These are phyloP conservation scores for Drosophila bifasciata DNA, from an alignment of 1,140 invertebrate genomes.

Conservation along the genomic window DNA sequence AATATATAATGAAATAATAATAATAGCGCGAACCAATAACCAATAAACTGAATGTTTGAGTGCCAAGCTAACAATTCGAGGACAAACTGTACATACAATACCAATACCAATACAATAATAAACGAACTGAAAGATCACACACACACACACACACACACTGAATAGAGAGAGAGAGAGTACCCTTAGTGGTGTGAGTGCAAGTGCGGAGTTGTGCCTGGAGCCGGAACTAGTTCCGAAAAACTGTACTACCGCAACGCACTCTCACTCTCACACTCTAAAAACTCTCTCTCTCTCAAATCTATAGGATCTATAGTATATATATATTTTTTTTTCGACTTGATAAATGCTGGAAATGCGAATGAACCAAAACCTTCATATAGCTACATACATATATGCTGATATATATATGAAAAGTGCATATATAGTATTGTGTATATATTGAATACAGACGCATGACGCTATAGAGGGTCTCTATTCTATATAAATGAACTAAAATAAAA, in stretches of 20 bases:
- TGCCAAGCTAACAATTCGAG: constrained; percentile 82
- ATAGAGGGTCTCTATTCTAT: too few relatives aligned
- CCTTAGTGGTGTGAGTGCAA: too few relatives aligned
- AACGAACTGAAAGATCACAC: constrained; percentile 8
- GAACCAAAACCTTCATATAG: too few relatives aligned
- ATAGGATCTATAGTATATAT: too few relatives aligned
- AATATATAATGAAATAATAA: constrained; percentile 33
- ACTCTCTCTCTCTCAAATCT: too few relatives aligned
- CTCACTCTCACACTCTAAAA: too few relatives aligned
- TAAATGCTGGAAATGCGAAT: background rate
- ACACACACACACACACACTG: background rate
- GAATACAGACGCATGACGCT: too few relatives aligned
- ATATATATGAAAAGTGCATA: too few relatives aligned
- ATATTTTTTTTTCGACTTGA: constrained; percentile 7
- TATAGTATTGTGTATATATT: too few relatives aligned
- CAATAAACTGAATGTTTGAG: constrained; percentile 74
- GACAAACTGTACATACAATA: constrained; percentile 64
- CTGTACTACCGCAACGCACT: background rate
- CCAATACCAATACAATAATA: constrained; percentile 27
- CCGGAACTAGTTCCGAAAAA: constrained; percentile 3
- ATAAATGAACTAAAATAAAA: too few relatives aligned
- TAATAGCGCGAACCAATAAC: constrained; percentile 23
- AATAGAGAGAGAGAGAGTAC: background rate
- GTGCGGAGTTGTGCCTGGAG: background rate
- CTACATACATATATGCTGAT: too few relatives aligned